These are phyloP conservation scores for Cygnus atratus DNA, from an alignment of 2,113 vertebrate species.

Conservation along the genomic window DNA sequence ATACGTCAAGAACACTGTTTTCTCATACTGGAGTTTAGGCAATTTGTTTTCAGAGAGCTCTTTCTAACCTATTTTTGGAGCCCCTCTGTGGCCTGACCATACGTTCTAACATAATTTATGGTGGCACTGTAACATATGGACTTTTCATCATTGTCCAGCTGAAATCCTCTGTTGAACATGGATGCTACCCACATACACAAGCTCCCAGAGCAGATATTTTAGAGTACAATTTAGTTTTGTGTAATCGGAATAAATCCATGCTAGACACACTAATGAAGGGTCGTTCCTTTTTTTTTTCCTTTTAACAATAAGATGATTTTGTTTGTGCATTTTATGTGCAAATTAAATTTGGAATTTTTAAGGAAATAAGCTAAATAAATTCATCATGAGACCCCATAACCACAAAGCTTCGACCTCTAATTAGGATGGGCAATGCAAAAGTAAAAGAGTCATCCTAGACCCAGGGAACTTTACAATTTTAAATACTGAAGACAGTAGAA, in stretches of 20 bases:
- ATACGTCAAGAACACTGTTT: conserved; percentile 82
- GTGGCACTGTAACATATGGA: conserved; percentile 83
- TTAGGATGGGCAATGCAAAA: neutral
- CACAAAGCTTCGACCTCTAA: neutral
- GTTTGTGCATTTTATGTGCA: neutral
- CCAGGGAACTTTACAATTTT: neutral
- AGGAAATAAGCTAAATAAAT: neutral
- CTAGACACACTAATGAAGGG: no score
- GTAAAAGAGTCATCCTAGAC: neutral
- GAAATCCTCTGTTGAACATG: conserved; percentile 76
- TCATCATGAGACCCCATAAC: neutral
- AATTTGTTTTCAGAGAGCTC: conserved; percentile 86
- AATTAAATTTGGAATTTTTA: neutral
- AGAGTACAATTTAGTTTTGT: neutral
- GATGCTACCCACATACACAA: conserved; percentile 23
- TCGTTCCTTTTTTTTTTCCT: neutral
- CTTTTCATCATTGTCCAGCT: conserved; percentile 86
- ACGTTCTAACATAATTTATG: conserved; percentile 87
- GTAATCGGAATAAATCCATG: neutral
- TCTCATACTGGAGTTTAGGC: conserved; percentile 82
- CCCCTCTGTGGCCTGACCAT: conserved; percentile 82
- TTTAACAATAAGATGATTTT: neutral
- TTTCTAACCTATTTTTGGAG: conserved; percentile 88
- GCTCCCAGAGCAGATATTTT: conserved; percentile 9
- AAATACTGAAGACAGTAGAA: neutral